Base-by-base conservation (phyloP, 2,797 vertebrate genomes). In the Sebastolobus altivelis region DNA sequence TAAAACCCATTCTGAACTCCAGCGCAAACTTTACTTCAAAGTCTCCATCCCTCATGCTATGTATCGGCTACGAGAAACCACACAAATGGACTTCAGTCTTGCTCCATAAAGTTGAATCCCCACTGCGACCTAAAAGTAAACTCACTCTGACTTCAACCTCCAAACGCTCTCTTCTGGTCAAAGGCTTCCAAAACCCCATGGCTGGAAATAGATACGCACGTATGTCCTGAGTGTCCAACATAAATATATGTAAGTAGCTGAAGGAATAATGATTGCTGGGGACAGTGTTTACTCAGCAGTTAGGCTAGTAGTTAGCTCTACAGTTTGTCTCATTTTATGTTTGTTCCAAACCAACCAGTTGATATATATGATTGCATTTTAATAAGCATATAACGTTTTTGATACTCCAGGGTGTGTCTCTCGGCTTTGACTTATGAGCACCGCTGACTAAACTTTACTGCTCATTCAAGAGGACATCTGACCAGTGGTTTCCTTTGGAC, bases 21-120 rank as follows among this genome's bases (percentile, higher is more conserved):
- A 80, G 62, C 52, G 62, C 81, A 90, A 88, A 91, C 79, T 58
- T 81, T 31, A 86, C 88, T 87, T 91, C 90, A 92, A 93, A 90
- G 89, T 87, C 79, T 81, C 76, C 58, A 72, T 83, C 65, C 65
- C 75, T 82, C 67, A 27, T 40, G 29, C 65, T 73, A 37, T 69
- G 56, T 62, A 87, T 79, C 72, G 68, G 69, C 72, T 59, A 9
- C 62, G 77, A 88, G 63, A 74, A 90, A 88, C 85, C 80, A 80
- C 69, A 88, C 69, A 89, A 71, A 88, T 89, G 83, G 89, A 86
- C 87, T 87, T 83, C 74, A 87, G 92, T 91, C 72, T 67, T 75
- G 75, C 89, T 90, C 87, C 87, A 89, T 93, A 92, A 94, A 93
- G 78, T 12, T 59, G 66, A 94, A 92, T 93, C 87, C 89, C 87